These are phyloP conservation scores for Morinoia aosen DNA, from an alignment of 2,888 invertebrate genomes.

Conservation along the genomic window DNA sequence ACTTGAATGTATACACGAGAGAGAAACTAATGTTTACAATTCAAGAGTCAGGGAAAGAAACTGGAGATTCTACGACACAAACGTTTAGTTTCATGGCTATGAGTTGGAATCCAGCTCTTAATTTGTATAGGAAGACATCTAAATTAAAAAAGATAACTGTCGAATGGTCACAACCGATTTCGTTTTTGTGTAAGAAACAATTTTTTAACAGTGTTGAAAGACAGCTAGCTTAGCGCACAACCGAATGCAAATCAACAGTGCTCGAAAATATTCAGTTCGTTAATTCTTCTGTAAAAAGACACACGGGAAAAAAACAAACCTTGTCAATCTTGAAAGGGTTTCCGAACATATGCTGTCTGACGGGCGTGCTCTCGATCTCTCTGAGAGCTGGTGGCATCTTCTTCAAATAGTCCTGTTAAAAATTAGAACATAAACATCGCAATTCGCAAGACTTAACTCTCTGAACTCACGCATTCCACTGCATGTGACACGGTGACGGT, in stretches of 20 bases:
- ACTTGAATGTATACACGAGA: too few relatives aligned
- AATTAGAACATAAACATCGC: not conserved
- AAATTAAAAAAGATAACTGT: not conserved
- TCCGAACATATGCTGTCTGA: conserved; percentile 98
- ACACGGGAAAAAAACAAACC: conserved; percentile 72
- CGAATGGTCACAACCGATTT: not conserved
- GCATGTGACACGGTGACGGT: not conserved
- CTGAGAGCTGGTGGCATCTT: conserved; percentile 91
- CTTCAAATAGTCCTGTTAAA: conserved; percentile 86
- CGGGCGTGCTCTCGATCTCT: conserved; percentile 95
- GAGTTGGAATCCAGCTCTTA: too few relatives aligned
- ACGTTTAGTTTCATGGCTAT: too few relatives aligned
- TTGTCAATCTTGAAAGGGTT: conserved; percentile 99
- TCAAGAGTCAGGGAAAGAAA: too few relatives aligned
- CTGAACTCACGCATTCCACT: not conserved
- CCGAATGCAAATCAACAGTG: too few relatives aligned
- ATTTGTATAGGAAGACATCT: not conserved
- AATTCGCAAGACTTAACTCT: not conserved
- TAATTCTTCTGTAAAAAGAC: too few relatives aligned
- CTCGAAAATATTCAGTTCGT: too few relatives aligned
- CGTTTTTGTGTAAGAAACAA: too few relatives aligned
- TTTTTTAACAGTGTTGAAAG: too few relatives aligned
- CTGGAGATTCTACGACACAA: too few relatives aligned
- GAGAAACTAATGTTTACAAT: too few relatives aligned
- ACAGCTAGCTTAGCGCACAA: too few relatives aligned